These are phyloP conservation scores for Gymnodraco acuticeps DNA, from an alignment of 2,797 vertebrate genomes.

Conservation along the genomic window DNA sequence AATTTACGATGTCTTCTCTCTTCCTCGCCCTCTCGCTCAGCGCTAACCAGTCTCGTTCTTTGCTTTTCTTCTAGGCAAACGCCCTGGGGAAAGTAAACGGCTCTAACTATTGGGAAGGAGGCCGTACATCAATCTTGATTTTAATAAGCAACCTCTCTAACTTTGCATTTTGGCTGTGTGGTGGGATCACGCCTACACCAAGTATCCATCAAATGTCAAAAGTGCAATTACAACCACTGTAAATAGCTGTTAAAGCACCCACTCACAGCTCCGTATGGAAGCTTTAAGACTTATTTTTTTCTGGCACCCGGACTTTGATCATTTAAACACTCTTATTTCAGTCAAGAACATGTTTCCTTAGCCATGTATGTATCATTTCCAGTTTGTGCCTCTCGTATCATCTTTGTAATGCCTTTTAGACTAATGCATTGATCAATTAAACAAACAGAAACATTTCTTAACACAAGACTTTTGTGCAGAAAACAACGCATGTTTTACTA, in stretches of 20 bases:
- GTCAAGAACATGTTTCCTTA: background rate
- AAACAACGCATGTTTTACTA: too few species aligned
- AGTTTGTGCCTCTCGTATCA: background rate
- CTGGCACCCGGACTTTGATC: background rate
- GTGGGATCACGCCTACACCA: slow-evolving; percentile 34
- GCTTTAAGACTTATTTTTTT: slow-evolving; percentile 4
- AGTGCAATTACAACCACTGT: slow-evolving; percentile 33
- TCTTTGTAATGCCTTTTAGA: background rate
- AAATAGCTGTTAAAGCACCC: slow-evolving; percentile 23
- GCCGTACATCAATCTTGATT: slow-evolving; percentile 16
- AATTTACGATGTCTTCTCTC: slow-evolving; percentile 20
- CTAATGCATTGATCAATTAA: background rate
- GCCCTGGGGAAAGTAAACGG: background rate
- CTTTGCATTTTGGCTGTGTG: slow-evolving; percentile 30
- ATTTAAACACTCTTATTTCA: background rate
- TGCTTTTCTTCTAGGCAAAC: background rate
- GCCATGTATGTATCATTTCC: background rate
- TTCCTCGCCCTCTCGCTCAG: background rate
- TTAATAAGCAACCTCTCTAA: slow-evolving; percentile 29
- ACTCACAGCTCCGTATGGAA: slow-evolving; percentile 16
- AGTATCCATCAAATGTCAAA: slow-evolving; percentile 43
- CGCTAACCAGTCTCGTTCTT: background rate
- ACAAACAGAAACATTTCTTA: too few species aligned
- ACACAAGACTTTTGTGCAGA: too few species aligned
- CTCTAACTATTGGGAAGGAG: background rate